Evolutionary conservation across 2,113 vertebrate genomes (phyloP), one percentile per base, ranked within the genome.

Genomic region (Seriola quinqueradiata): DNA sequence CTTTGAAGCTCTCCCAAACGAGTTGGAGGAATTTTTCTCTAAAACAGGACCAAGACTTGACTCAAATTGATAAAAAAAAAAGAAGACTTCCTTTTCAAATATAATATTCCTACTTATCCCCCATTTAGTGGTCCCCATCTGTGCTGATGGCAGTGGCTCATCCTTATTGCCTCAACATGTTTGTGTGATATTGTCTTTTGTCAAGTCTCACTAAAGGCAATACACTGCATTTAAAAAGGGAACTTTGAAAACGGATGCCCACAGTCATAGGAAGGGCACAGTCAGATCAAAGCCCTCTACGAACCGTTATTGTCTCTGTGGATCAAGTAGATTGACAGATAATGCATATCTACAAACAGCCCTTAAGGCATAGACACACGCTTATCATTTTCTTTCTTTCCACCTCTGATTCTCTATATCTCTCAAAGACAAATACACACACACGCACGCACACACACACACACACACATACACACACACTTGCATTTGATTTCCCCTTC

Each of bases 311-410:
- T 87, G 84, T 80, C 85, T 80, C 54, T 6, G 52, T 77, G 75
- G 71, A 90, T 89, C 70, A 70, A 77, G 58, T 44, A 83, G 83
- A 88, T 74, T 82, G 75, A 77, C 66, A 80, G 75, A 78, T 84
- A 79, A 85, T 86, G 78, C 61, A 84, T 78, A 88, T 81, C 79
- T 81, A 81, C 76, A 87, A 85, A 78, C 65, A 81, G 73, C 79
- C 42, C 77, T 81, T 69, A 64, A 74, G 70, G 63, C 80, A 88
- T 9, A 60, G 5, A 75, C 50, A 55, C 36, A 77, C 28, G 73
- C 63, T 59, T 76, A 70, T 57, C 57, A 66, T 89, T 87, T 60
- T 68, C 67, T 83, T 83, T 81, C 63, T 85, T 68, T 63, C 40
- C 74, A 48, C 65, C 48, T 77, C 44, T 58, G 16, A 71, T 78